Evolutionary conservation across 2,797 vertebrate genomes (phyloP), one percentile per base, ranked within the genome.

Genomic region (Naso thynnoides): DNA sequence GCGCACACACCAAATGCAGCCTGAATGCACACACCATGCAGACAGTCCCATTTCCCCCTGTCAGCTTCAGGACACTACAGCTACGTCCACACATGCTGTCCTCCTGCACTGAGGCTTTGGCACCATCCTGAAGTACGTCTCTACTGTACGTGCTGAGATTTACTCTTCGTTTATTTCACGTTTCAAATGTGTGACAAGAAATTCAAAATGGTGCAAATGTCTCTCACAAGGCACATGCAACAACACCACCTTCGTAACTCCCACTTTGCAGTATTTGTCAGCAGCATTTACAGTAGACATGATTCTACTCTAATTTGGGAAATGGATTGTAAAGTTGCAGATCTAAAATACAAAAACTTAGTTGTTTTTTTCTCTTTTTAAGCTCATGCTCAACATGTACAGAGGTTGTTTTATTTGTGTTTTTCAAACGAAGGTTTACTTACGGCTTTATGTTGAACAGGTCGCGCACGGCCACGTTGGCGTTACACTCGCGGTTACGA

Each of bases 391-490:
- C 41, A 8, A 54, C 36, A 60, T 60, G 4, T 33, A 53, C 41
- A 63, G 7, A 19, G 2, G 2, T 14, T 14, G 1, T 19, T 38
- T 18, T 47, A 36, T 36, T 36, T 11, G 33, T 36, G 9, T 36
- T 47, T 16, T 26, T 63, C 3, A 13, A 26, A 42, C 23, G 29
- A 21, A 7, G 1, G 1, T 3, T 0, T 70, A 97, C 98, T 97
- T 87, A 99, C 98, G 98, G 98, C 67, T 96, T 99, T 95, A 99
- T 96, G 94, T 95, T 98, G 88, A 99, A 99, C 72, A 99, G 89
- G 89, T 98, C 98, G 5, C 96, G 95, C 60, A 97, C 95, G 1
- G 92, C 95, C 10, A 96, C 76, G 0, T 58, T 78, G 15, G 92
- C 72, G 5, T 84, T 94, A 6, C 91, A 49, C 45, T 98, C 97